Conservation (phyloP, 2,113 vertebrate species). For the Passer domesticus region DNA sequence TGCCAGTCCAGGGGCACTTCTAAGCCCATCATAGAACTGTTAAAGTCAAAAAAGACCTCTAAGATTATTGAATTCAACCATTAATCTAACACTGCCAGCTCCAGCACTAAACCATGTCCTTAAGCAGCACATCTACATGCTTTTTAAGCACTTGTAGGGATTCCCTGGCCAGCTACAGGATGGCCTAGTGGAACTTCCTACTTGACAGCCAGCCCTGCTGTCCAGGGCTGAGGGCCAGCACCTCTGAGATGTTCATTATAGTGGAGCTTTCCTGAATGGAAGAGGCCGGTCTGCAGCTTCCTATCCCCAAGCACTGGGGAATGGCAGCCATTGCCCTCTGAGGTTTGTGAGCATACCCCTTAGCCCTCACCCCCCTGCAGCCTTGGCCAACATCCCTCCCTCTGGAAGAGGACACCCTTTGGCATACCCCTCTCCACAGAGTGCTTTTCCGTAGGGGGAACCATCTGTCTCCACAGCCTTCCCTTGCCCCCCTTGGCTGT, state of each 20-base stretch:
- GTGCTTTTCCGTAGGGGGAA: background rate
- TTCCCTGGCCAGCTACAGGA: background rate
- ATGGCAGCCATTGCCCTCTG: background rate
- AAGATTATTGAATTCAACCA: background rate
- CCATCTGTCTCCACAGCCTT: slow-evolving; percentile 5
- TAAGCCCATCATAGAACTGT: background rate
- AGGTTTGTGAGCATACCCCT: background rate
- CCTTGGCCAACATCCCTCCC: background rate
- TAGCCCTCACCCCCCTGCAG: background rate
- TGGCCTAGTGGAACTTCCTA: background rate
- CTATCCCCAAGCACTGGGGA: background rate
- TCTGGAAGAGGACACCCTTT: background rate
- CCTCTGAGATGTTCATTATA: background rate
- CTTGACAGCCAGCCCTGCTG: background rate
- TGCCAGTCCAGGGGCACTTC: background rate
- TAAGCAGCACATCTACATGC: background rate
- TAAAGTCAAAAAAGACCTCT: fast-evolving
- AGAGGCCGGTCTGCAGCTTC: background rate
- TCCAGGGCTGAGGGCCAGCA: background rate
- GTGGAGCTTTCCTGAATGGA: background rate
- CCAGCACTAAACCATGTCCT: background rate
- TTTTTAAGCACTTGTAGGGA: background rate
- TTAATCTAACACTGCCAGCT: background rate
- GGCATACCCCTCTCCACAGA: background rate
- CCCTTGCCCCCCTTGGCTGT: background rate